Percentiles rank a stretch among this genome's conserved stretches.
These are phyloP conservation scores for Silurus aristotelis DNA, from an alignment of 2,797 vertebrate species.

Conservation along the genomic window DNA sequence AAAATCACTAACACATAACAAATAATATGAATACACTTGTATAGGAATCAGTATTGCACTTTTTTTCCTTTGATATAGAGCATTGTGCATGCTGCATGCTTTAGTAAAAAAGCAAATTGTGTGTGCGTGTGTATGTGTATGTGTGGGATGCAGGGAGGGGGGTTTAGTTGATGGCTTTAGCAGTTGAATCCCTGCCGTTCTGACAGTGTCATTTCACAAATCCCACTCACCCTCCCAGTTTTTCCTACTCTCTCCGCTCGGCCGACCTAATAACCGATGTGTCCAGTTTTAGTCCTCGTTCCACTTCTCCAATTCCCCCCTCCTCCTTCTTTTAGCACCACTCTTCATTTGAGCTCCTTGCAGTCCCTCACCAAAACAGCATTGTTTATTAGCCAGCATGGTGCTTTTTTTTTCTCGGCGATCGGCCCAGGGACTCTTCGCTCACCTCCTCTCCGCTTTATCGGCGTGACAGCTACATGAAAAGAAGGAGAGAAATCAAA, in stretches of 20 bases:
- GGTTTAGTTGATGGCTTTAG: conserved; percentile 63
- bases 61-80: not conserved
- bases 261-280: conserved; percentile 74
- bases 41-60: not conserved
- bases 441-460: conserved; percentile 68
- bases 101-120: conserved; percentile 43
- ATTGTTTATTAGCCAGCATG: conserved; percentile 80
- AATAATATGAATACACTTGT: not conserved
- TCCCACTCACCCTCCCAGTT: conserved; percentile 49
- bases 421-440: conserved; percentile 65
- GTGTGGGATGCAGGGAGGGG: conserved; percentile 6
- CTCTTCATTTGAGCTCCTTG: conserved; percentile 70
- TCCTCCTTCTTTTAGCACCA: conserved; percentile 50
- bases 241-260: conserved; percentile 42
- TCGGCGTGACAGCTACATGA: conserved; percentile 71
- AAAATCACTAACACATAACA: conserved; percentile 25
- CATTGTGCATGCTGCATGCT: conserved; percentile 31
- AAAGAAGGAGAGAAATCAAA: conserved; percentile 66
- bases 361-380: conserved; percentile 69
- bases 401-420: conserved; percentile 67
- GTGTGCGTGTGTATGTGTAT: conserved; percentile 14
- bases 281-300: conserved; percentile 67
- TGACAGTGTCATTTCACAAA: conserved; percentile 66
- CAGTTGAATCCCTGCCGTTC: conserved; percentile 64
- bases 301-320: conserved; percentile 49